Conservation (phyloP, 2,797 vertebrate species). For the Phrynocephalus forsythii region DNA sequence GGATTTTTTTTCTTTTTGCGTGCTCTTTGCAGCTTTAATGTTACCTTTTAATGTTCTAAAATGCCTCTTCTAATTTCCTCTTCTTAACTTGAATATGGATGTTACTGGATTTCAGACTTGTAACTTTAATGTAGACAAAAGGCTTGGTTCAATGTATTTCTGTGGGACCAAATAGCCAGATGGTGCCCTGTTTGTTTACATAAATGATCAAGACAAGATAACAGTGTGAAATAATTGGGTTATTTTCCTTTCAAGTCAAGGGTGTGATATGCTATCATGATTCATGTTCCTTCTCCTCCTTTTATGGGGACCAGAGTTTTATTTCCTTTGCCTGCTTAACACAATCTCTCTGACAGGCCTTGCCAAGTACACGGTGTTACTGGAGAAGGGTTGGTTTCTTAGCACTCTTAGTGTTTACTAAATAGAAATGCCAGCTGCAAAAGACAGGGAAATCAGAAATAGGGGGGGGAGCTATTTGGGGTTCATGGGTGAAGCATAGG, state of each 20-base stretch:
- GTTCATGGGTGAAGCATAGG: not conserved
- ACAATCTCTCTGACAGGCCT: not conserved
- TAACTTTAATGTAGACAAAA: too few species aligned
- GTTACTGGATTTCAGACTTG: not conserved
- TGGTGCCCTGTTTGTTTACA: not conserved
- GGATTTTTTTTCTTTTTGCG: too few species aligned
- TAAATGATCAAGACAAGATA: not conserved
- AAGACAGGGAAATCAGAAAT: not conserved
- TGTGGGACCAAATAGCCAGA: not conserved
- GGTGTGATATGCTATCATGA: not conserved
- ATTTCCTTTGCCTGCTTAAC: not conserved
- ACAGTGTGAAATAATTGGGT: not conserved
- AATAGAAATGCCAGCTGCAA: constrained; percentile 22
- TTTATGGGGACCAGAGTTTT: not conserved
- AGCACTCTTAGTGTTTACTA: not conserved
- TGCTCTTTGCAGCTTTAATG: too few species aligned
- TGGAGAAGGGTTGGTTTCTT: not conserved
- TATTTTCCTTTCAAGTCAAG: not conserved
- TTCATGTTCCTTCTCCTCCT: not conserved
- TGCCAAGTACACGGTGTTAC: not conserved
- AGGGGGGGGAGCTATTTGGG: not conserved
- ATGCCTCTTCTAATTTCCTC: too few species aligned
- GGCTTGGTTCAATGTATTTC: not conserved
- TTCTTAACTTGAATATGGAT: not conserved
- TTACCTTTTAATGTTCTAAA: too few species aligned